Evolutionary conservation across 2,113 vertebrate species (phyloP).

Genomic region (Anoplopoma fimbria): DNA sequence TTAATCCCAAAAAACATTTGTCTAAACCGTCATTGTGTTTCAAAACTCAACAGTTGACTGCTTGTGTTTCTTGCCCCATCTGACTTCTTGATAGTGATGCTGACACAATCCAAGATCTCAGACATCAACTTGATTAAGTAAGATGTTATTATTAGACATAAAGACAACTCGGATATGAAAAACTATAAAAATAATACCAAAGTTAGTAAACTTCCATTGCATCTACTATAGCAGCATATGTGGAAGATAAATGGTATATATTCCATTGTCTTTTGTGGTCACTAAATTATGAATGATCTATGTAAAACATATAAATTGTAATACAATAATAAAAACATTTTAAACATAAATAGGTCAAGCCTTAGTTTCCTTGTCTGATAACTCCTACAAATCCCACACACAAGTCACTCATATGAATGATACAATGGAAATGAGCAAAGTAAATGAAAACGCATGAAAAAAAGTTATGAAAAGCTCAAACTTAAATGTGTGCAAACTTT

Average conservation of each 20-base stretch:
- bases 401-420: constrained; percentile 47
- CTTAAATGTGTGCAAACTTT: constrained; percentile 44
- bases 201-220: not conserved
- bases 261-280: not conserved
- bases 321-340: not conserved
- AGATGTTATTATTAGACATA: not conserved
- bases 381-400: constrained; percentile 17
- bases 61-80: not conserved
- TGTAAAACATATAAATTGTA: not conserved
- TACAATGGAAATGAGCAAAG: constrained; percentile 75
- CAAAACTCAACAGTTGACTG: not conserved
- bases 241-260: not conserved
- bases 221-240: not conserved
- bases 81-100: not conserved
- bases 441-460: constrained; percentile 62
- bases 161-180: not conserved
- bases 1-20: not conserved
- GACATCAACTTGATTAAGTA: not conserved
- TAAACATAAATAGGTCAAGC: not conserved
- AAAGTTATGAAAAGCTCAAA: constrained; percentile 53
- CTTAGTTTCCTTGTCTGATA: not conserved
- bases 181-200: not conserved
- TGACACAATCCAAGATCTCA: constrained; percentile 5
- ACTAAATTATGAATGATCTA: not conserved
- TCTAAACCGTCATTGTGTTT: not conserved